Base-by-base conservation (phyloP, 2,888 invertebrate species). In the Cantharis lateralis region DNA sequence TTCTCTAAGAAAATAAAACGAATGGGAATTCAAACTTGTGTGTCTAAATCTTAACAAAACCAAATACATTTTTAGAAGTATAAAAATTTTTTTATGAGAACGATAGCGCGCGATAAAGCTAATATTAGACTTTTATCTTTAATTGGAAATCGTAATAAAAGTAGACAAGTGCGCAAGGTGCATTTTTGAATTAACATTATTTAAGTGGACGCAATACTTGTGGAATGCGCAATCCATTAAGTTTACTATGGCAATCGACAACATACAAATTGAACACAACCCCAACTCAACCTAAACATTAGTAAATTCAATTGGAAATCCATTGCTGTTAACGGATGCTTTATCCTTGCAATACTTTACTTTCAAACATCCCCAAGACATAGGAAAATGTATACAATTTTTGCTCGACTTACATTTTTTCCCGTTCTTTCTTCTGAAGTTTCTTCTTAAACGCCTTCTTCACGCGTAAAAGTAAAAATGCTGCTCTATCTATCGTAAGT, bases 381-480 rank as follows among this genome's bases (percentile, higher is more conserved):
- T 11, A 48, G n/a, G 4, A 32, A 3, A 1, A 48, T 48, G 9
- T 13, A 48, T 28, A 28, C 26, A 48, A 48, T 7, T 48, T 48
- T n/a, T 5, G 5, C 1, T n/a, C 1, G 7, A 48, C 93, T 93
- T 87, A 96, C 96, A 92, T 94, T 90, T 94, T 95, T 80, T 96
- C 96, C 84, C 95, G 94, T 79, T 96, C 96, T 86, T 95, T 96
- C 83, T 95, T 91, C 87, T 95, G 95, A 87, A 95, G 93, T 82
- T 95, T 93, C 89, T 96, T 96, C 89, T 95, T 95, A 89, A 97
- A 96, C 62, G 96, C 96, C 85, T 95, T 93, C 87, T 96, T 96
- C 77, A 97, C 96, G 82, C 96, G 91, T 82, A 97, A 90, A 82
- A 97, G 91, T 61, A 97, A 90, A 88, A 97, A 96, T 73, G 96